Evolutionary conservation across 1,140 invertebrate species (phyloP), one percentile per base, ranked within the genome.

Genomic region (Globodera rostochiensis): DNA sequence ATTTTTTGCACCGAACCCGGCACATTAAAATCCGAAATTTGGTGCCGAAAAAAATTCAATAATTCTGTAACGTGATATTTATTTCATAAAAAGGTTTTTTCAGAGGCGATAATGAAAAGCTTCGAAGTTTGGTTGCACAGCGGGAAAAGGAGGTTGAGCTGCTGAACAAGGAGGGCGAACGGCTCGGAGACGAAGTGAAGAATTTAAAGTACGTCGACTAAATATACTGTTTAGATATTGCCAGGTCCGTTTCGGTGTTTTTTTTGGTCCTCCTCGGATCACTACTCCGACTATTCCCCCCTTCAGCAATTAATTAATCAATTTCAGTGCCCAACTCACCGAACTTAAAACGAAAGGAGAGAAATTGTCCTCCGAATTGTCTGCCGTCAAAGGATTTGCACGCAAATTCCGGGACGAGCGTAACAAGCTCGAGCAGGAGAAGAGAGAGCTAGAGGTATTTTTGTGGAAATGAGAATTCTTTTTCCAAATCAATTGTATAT

Each of bases 81-180:
- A 3, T 36, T 74, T 45, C 0, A 6, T 6, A 50, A 19, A 9
- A 64, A 64, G 8, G 8, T 60, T 75, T 79, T 46, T 25, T 25
- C 36, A 81, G 73, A 53, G 80, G 80, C 13, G 73, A 81, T 13
- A 74, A 74, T 45, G 80, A 81, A 69, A 81, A 81, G 53, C 50
- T 74, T 21, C 73, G 25, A 36, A 36, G 25, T 9, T 36, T 25
- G 46, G 8, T 81, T 8, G 77, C 50, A 21, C 74, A 78, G 49
- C 64, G 77, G 21, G 74, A 77, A 36, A 57, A 76, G 50, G 80
- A 81, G 57, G 11, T 81, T 4, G n/a, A 25, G 47, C 19, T 81
- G 60, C 19, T 81, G 57, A 79, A 64, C 45, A 15, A 3, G 25
- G 70, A 81, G 47, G 46, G 50, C n/a, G 66, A 81, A 21, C 71